A percentile compares a stretch with the other conserved stretches of the same genome.
Evolutionary conservation across 2,888 invertebrate species (phyloP).

Genomic region (Augiades crinisus): DNA sequence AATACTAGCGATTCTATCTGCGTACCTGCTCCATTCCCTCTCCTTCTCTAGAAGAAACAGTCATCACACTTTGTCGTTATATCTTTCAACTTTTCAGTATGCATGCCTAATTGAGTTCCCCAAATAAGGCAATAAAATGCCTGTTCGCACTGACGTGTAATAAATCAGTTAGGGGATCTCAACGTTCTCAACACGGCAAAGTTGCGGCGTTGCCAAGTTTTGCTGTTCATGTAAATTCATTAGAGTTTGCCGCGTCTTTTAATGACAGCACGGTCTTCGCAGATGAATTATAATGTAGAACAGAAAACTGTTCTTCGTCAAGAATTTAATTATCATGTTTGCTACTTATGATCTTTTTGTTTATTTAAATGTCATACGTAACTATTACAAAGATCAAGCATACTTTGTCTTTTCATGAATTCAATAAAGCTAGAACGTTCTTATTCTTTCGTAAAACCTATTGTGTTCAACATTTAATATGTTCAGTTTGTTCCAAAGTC

Average conservation of each 20-base stretch:
- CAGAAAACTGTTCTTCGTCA: background rate
- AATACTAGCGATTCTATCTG: too few relatives aligned
- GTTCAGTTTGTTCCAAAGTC: constrained; percentile 8
- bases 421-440: too few relatives aligned
- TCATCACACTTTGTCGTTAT: background rate
- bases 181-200: constrained; percentile 17
- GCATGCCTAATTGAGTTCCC: constrained; percentile 3
- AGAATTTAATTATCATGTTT: background rate
- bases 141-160: constrained; percentile 26
- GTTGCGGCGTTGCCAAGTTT: constrained; percentile 40
- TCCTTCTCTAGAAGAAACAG: background rate
- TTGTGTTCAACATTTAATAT: constrained; percentile 2
- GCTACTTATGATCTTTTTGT: background rate
- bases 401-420: too few relatives aligned
- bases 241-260: constrained; percentile 24
- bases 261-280: constrained; percentile 1
- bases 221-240: constrained; percentile 48
- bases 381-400: too few relatives aligned
- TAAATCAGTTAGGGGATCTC: constrained; percentile 29
- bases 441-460: background rate
- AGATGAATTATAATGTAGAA: constrained; percentile 14
- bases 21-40: too few relatives aligned
- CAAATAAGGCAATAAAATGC: constrained; percentile 19
- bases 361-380: too few relatives aligned
- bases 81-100: constrained; percentile 2